These are phyloP conservation scores for Drosophila yooni DNA, from an alignment of 2,888 invertebrate species.

Conservation along the genomic window DNA sequence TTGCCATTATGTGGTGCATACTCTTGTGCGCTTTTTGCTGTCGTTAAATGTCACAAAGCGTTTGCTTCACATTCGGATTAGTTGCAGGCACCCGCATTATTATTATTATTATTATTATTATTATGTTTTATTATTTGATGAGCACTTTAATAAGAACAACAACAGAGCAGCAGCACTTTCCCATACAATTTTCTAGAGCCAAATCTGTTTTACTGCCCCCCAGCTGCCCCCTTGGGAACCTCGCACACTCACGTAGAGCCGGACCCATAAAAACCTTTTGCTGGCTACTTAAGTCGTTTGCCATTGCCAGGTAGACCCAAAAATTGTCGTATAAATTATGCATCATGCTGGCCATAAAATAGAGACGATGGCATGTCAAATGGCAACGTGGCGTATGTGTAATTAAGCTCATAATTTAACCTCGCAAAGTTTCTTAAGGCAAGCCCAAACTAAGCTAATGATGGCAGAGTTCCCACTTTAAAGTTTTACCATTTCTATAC, in stretches of 20 bases:
- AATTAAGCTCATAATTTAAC: slow-evolving; percentile 66
- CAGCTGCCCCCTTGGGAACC: slow-evolving; percentile 29
- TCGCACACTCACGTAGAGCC: slow-evolving; percentile 42
- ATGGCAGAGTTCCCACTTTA: neutral
- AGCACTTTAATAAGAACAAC: slow-evolving; percentile 16
- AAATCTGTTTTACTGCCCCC: slow-evolving; percentile 76
- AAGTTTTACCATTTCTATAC: neutral
- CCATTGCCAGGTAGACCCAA: slow-evolving; percentile 40
- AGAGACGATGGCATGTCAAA: slow-evolving; percentile 57
- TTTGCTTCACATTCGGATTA: slow-evolving; percentile 54
- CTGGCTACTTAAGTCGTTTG: slow-evolving; percentile 70
- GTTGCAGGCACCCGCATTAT: slow-evolving; percentile 40
- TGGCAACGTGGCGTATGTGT: slow-evolving; percentile 64
- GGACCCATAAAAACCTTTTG: slow-evolving; percentile 70
- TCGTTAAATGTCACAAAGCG: slow-evolving; percentile 63
- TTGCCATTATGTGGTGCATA: slow-evolving; percentile 76
- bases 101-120: slow-evolving; percentile 59
- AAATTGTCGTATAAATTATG: slow-evolving; percentile 71
- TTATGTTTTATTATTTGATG: slow-evolving; percentile 72
- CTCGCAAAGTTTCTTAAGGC: slow-evolving; percentile 11
- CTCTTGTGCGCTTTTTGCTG: slow-evolving; percentile 64
- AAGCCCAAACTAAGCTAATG: neutral
- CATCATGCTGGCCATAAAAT: slow-evolving; percentile 67
- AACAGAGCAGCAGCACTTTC: slow-evolving; percentile 29
- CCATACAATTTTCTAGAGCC: slow-evolving; percentile 59